Evolutionary conservation across 2,113 vertebrate species (phyloP).

Genomic region (Nematolebias whitei): DNA sequence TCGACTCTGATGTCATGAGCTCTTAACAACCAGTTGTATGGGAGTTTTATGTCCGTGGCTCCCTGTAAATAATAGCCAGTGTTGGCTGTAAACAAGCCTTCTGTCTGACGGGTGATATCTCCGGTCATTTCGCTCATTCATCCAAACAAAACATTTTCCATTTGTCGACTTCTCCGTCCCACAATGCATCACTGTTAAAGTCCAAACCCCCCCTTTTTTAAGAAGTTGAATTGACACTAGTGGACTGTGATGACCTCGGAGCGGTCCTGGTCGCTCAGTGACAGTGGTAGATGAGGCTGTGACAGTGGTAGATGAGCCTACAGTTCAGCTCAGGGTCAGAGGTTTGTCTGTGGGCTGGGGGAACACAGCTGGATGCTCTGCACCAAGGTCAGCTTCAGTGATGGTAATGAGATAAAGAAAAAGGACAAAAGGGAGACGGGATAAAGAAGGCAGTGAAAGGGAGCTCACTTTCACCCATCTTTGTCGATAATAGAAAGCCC

Average conservation of each 20-base stretch:
- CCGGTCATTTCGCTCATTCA: slow-evolving; percentile 49
- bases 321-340: slow-evolving; percentile 77
- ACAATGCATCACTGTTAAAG: slow-evolving; percentile 1
- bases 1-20: slow-evolving; percentile 46
- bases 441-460: slow-evolving; percentile 60
- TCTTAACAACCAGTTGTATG: slow-evolving; percentile 58
- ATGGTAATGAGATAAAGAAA: slow-evolving; percentile 80
- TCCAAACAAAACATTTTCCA: slow-evolving; percentile 33
- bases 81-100: slow-evolving; percentile 77
- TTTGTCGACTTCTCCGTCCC: neutral
- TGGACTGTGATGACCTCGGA: slow-evolving; percentile 44
- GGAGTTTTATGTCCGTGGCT: slow-evolving; percentile 53
- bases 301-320: slow-evolving; percentile 74
- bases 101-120: slow-evolving; percentile 59
- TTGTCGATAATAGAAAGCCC: slow-evolving; percentile 54
- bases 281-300: slow-evolving; percentile 63
- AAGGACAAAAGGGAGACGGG: slow-evolving; percentile 70
- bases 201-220: slow-evolving; percentile 3
- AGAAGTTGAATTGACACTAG: slow-evolving; percentile 8
- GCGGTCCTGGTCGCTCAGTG: slow-evolving; percentile 42
- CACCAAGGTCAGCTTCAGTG: slow-evolving; percentile 71
- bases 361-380: slow-evolving; percentile 67
- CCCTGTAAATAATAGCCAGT: slow-evolving; percentile 70
- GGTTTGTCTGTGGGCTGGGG: slow-evolving; percentile 70
- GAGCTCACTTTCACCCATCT: slow-evolving; percentile 65